These are phyloP conservation scores for Dendrolimus pini DNA, from an alignment of 2,888 invertebrate species.

Conservation along the genomic window DNA sequence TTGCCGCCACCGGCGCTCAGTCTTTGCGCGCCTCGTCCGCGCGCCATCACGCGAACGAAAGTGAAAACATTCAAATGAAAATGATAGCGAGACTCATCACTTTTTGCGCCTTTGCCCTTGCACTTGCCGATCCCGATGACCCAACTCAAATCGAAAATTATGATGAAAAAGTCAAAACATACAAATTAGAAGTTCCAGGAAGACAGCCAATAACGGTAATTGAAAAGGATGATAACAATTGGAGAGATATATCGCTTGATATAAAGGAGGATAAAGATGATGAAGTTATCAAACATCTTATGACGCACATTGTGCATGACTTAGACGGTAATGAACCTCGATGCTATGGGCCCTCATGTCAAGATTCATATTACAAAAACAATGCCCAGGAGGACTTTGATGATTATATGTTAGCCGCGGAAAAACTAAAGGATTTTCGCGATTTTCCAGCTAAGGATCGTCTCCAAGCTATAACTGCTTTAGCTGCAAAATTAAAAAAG, in stretches of 20 bases:
- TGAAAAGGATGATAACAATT: slow-evolving; percentile 55
- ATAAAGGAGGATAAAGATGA: slow-evolving; percentile 35
- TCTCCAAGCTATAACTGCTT: slow-evolving; percentile 57
- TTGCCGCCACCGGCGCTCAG: slow-evolving; percentile 53
- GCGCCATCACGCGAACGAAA: slow-evolving; percentile 61
- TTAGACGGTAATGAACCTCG: slow-evolving; percentile 46
- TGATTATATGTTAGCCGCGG: slow-evolving; percentile 78
- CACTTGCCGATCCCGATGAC: slow-evolving; percentile 41
- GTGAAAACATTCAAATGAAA: slow-evolving; percentile 60
- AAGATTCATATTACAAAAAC: slow-evolving; percentile 45
- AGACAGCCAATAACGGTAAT: slow-evolving; percentile 76
- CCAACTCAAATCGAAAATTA: slow-evolving; percentile 50
- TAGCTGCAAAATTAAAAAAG: slow-evolving; percentile 67
- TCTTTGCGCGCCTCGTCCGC: slow-evolving; percentile 50
- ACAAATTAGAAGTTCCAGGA: slow-evolving; percentile 75
- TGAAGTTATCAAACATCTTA: slow-evolving; percentile 53
- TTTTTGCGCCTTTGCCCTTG: slow-evolving; percentile 43
- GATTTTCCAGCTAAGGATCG: slow-evolving; percentile 55
- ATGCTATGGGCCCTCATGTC: slow-evolving; percentile 68
- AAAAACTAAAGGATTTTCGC: slow-evolving; percentile 67
- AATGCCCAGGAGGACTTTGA: slow-evolving; percentile 76
- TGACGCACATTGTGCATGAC: slow-evolving; percentile 62
- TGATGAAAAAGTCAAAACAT: slow-evolving; percentile 59
- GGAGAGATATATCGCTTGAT: slow-evolving; percentile 33
- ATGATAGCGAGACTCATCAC: slow-evolving; percentile 56